These are phyloP conservation scores for Microtus obscurus DNA, from an alignment of 2,797 vertebrate species.

Conservation along the genomic window DNA sequence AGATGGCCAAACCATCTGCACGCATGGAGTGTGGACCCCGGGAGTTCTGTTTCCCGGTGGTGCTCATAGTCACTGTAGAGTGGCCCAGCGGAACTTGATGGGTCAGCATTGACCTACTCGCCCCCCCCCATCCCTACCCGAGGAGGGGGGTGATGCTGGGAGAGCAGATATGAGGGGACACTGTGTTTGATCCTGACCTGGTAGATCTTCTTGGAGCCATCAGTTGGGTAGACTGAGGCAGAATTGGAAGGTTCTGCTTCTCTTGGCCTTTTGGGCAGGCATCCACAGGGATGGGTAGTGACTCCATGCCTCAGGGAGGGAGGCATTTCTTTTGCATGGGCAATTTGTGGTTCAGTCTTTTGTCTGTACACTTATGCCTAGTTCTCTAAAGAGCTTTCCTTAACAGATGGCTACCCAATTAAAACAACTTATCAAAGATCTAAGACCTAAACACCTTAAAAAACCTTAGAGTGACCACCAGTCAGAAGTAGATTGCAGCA, in stretches of 20 bases:
- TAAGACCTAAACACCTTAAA: background rate
- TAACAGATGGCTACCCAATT: background rate
- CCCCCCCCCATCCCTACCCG: background rate
- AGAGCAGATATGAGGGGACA: background rate
- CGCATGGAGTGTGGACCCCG: background rate
- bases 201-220: background rate
- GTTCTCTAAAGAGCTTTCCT: background rate
- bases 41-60: background rate
- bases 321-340: background rate
- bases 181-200: background rate
- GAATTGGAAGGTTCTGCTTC: background rate
- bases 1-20: constrained; percentile 60
- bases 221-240: background rate
- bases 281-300: background rate
- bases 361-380: background rate
- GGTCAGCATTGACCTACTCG: constrained; percentile 29
- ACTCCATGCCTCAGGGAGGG: background rate
- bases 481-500: background rate
- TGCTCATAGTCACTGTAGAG: background rate
- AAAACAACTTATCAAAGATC: background rate
- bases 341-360: background rate
- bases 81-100: background rate
- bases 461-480: background rate
- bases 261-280: background rate
- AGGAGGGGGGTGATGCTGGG: background rate